These are phyloP conservation scores for Drosophila jambulina DNA, from an alignment of 1,140 invertebrate species.

Conservation along the genomic window DNA sequence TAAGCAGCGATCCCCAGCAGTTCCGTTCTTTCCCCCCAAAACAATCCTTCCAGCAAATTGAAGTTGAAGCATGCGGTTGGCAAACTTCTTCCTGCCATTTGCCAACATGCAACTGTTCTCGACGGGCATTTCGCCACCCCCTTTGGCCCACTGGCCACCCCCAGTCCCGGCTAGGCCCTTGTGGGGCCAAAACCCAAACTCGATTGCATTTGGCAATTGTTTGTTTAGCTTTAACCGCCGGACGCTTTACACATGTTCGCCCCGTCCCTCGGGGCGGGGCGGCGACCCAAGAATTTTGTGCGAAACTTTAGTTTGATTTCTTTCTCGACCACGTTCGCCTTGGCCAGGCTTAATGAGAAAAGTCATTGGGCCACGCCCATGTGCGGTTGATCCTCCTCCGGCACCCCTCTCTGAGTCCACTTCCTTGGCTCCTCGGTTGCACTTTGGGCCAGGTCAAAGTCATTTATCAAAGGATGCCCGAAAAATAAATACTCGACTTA, in stretches of 20 bases:
- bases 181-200: constrained; percentile 26
- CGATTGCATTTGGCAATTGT: constrained; percentile 72
- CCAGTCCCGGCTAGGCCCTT: background rate
- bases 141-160: background rate
- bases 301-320: constrained; percentile 69
- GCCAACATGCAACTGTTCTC: constrained; percentile 72
- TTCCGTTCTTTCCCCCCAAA: background rate
- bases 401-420: background rate
- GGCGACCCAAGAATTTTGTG: constrained; percentile 42
- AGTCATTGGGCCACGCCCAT: constrained; percentile 62
- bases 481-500: constrained; percentile 68
- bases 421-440: constrained; percentile 12
- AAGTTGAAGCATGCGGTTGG: constrained; percentile 80
- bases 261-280: background rate
- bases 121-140: constrained; percentile 19
- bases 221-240: constrained; percentile 74
- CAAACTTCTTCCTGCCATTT: constrained; percentile 67
- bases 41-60: constrained; percentile 64
- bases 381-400: constrained; percentile 29
- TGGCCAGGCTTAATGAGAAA: constrained; percentile 73
- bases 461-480: constrained; percentile 71
- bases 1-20: constrained; percentile 25
- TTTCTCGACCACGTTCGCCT: constrained; percentile 62
- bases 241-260: constrained; percentile 71
- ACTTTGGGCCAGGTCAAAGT: constrained; percentile 55